A percentile compares a stretch with the other conserved stretches of the same genome.
Conservation (phyloP, 2,113 vertebrate species). For the Psilopsiagon aurifrons region DNA sequence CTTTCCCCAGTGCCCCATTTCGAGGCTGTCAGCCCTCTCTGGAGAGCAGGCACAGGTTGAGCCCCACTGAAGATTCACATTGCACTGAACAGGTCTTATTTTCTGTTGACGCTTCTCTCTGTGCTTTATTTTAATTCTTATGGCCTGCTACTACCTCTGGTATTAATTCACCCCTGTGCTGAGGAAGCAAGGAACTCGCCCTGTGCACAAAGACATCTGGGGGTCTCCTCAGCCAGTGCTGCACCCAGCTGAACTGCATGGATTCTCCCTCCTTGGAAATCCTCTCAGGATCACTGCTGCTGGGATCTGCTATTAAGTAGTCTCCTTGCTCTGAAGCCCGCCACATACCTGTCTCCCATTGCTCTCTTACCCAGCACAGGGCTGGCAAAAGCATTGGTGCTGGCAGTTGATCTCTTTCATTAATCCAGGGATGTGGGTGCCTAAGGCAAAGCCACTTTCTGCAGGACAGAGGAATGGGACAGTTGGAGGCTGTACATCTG, state of each 20-base stretch:
- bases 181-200: neutral
- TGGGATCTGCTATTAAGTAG: neutral
- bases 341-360: fast-evolving
- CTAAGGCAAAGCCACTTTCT: neutral
- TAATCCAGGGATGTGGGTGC: neutral
- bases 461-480: neutral
- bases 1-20: neutral
- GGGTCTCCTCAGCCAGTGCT: neutral
- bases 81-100: neutral
- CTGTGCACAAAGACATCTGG: fast-evolving
- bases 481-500: neutral
- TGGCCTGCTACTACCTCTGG: neutral
- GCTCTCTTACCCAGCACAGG: neutral
- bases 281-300: neutral
- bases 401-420: neutral
- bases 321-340: neutral
- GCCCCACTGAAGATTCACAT: neutral
- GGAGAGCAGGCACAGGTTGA: neutral
- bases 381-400: neutral
- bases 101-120: neutral
- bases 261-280: neutral
- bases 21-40: neutral
- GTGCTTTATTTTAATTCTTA: neutral
- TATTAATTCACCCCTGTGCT: neutral
- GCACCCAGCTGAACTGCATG: neutral